Percentiles rank a stretch among this genome's conserved stretches.
Evolutionary conservation across 2,113 vertebrate species (phyloP).

Genomic region (Sander vitreus): DNA sequence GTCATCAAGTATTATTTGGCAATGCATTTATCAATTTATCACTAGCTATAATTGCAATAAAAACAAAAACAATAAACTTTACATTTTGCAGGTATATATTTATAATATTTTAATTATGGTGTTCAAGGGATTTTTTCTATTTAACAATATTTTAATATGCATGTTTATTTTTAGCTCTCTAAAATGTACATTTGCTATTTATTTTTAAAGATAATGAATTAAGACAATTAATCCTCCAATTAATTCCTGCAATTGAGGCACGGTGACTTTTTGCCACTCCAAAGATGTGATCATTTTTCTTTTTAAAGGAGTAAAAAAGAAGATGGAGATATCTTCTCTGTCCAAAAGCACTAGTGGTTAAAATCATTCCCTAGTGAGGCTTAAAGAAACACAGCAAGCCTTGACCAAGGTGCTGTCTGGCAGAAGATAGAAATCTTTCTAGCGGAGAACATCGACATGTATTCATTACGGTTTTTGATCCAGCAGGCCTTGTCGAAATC

Average conservation of each 20-base stretch:
- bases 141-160: neutral
- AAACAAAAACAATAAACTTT: neutral
- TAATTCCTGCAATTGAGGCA: neutral
- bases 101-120: neutral
- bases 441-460: slow-evolving; percentile 59
- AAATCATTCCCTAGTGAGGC: slow-evolving; percentile 31
- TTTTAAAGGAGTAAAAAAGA: neutral
- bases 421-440: slow-evolving; percentile 52
- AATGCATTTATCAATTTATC: slow-evolving; percentile 41
- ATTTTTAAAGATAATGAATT: slow-evolving; percentile 2
- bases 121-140: neutral
- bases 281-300: neutral
- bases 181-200: neutral
- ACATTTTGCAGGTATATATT: neutral
- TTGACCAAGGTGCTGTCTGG: slow-evolving; percentile 40
- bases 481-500: slow-evolving; percentile 67
- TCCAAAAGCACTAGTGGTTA: slow-evolving; percentile 26
- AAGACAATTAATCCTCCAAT: too few relatives aligned
- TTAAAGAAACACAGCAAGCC: slow-evolving; percentile 42
- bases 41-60: slow-evolving; percentile 25
- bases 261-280: neutral
- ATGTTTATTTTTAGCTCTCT: slow-evolving; percentile 7
- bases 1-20: slow-evolving; percentile 66
- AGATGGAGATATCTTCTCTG: slow-evolving; percentile 26
- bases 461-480: slow-evolving; percentile 72